A percentile compares a stretch with the other conserved stretches of the same genome.
Evolutionary conservation across 2,113 vertebrate species (phyloP).

Genomic region (Neogale vison): DNA sequence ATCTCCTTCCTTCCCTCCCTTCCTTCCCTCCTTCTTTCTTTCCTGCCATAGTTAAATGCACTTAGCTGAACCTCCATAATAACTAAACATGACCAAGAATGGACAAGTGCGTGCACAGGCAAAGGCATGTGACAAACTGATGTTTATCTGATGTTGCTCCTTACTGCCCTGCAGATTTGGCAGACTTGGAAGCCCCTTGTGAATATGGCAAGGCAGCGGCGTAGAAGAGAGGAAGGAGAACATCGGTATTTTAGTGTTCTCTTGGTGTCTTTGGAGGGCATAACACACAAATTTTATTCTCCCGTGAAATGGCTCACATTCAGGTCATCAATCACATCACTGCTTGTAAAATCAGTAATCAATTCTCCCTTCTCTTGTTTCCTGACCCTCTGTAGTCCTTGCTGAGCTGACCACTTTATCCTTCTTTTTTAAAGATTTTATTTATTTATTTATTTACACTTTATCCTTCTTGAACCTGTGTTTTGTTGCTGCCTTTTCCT

Average conservation of each 20-base stretch:
- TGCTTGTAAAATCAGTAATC: not conserved
- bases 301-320: not conserved
- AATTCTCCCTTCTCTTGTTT: not conserved
- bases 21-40: not conserved
- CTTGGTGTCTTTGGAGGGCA: not conserved
- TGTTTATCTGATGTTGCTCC: not conserved
- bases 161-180: not conserved
- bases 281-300: not conserved
- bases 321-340: not conserved
- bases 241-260: not conserved
- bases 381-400: not conserved
- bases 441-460: not conserved
- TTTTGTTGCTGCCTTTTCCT: not conserved
- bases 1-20: not conserved
- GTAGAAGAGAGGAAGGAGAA: not conserved
- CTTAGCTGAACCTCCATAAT: too few relatives aligned
- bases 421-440: not conserved
- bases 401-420: not conserved
- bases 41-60: not conserved
- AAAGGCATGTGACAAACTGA: not conserved
- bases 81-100: not conserved
- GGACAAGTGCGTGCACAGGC: not conserved
- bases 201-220: not conserved
- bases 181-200: not conserved
- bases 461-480: not conserved